Evolutionary conservation across 2,113 vertebrate genomes (phyloP).

Genomic region (Gymnarchus niloticus): DNA sequence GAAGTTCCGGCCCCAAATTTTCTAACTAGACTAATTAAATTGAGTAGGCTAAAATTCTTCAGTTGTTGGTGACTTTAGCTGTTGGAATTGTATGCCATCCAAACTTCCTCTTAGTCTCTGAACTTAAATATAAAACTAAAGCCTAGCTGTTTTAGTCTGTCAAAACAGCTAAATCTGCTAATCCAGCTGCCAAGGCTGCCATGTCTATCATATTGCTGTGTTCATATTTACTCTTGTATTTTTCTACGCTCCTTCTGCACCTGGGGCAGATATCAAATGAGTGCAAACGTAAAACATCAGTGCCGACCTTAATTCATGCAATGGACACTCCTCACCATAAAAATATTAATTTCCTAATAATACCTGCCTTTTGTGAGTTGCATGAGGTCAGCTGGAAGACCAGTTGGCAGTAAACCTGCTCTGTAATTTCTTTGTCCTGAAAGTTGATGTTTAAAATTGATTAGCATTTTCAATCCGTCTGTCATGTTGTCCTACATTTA

Average conservation of each 20-base stretch:
- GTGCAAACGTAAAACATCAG: no score
- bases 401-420: not conserved
- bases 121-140: no score
- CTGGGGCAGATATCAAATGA: no score
- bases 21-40: not conserved
- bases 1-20: not conserved
- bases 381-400: not conserved
- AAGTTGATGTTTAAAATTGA: not conserved
- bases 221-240: no score
- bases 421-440: not conserved
- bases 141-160: no score
- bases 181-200: not conserved
- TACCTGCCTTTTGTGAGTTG: not conserved
- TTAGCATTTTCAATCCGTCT: not conserved
- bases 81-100: not conserved
- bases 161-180: not conserved
- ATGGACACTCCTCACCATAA: no score
- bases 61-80: not conserved
- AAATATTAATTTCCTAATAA: no score
- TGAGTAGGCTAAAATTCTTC: not conserved
- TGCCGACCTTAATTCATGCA: no score
- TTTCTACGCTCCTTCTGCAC: no score
- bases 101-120: not conserved
- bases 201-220: no score
- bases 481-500: not conserved